Evolutionary conservation across 1,140 invertebrate species (phyloP), one percentile per base, ranked within the genome.

Genomic region (Drosophila subobscura): DNA sequence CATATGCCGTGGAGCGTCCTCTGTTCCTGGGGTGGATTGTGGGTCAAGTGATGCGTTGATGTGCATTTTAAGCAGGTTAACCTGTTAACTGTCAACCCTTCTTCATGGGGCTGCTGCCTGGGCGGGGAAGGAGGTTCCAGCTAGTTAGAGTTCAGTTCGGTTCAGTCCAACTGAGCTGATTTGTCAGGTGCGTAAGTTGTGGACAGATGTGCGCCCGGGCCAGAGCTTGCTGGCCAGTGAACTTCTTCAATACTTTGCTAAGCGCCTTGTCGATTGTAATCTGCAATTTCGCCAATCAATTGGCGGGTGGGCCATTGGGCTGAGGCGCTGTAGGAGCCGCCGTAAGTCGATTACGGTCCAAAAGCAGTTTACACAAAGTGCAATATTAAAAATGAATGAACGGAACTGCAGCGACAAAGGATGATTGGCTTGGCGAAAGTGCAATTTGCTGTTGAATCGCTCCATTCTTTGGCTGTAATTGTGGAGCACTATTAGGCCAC

Each of bases 21-120:
- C 16, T 25, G 27, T 40, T 47, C 25, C 25, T 16, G 40, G 66
- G 44, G 45, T 20, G 16, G 33, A 16, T 54, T 68, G 41, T 56
- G 79, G 81, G 81, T 85, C 81, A 85, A 81, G 51, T 64, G 65
- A 67, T 81, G 73, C 83, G 70, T 86, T 85, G 81, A 85, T 85
- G 77, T 78, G 81, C 81, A 86, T 81, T 86, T 86, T 86, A 78
- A 86, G 81, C 81, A 77, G 77, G 73, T 85, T 86, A 86, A 85
- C 81, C 81, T 77, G 81, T 58, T 77, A 83, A 81, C 57, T 81
- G 79, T 83, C 79, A 76, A 67, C 65, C 63, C 64, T 55, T 67
- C 60, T 60, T 12, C 10, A 12, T 2, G 6, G 6, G 12, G 8
- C 7, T 27, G 5, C 14, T 25, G 10, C 0, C 20, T n/a, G 23